phyloP scores from a whole-genome alignment of 2,888 invertebrate species.

The Glyphotaelius pellucidus region DNA sequence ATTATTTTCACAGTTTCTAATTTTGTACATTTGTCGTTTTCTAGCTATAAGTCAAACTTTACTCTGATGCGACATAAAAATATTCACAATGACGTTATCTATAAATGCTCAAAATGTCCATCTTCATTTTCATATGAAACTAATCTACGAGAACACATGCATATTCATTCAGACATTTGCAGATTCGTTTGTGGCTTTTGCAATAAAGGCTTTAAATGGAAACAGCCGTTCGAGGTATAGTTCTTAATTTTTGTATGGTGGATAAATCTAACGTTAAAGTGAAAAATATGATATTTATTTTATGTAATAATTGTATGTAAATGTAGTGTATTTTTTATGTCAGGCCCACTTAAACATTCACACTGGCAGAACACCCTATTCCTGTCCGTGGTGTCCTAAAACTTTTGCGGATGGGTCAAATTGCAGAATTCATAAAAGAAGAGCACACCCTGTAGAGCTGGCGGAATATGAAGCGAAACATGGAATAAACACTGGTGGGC shows the following conservation, averaged over 20 bases:
- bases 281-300: neutral
- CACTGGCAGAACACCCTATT: constrained; percentile 60
- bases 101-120: constrained; percentile 62
- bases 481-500: constrained; percentile 22
- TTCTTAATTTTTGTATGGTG: neutral
- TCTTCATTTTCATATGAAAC: constrained; percentile 57
- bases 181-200: constrained; percentile 61
- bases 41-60: constrained; percentile 61
- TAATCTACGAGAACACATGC: constrained; percentile 60
- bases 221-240: constrained; percentile 57
- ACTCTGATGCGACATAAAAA: constrained; percentile 58
- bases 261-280: neutral
- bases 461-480: constrained; percentile 60
- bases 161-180: constrained; percentile 57
- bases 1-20: constrained; percentile 3
- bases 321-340: neutral
- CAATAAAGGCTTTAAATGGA: constrained; percentile 64
- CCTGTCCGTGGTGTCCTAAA: constrained; percentile 63
- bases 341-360: constrained; percentile 20
- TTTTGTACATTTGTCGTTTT: constrained; percentile 13
- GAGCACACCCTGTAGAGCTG: constrained; percentile 62
- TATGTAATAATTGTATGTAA: neutral
- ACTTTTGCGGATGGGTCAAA: constrained; percentile 61
- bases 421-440: constrained; percentile 61
- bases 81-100: constrained; percentile 56